Conservation (phyloP, 2,113 vertebrate species). For the Engraulis encrasicolus region DNA sequence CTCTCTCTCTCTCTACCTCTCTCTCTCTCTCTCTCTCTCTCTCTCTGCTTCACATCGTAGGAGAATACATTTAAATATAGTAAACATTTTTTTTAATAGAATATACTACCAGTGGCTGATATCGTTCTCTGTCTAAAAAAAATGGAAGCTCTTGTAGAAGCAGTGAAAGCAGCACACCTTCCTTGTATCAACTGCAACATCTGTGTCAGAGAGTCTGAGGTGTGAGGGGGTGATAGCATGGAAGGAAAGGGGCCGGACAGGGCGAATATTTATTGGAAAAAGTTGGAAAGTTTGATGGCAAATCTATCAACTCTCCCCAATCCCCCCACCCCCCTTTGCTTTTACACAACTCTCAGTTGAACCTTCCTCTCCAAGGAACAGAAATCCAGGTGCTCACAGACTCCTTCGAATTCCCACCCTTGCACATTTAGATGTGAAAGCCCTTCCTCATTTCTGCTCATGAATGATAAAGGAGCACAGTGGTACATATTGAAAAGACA, state of each 20-base stretch:
- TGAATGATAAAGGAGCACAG: not conserved
- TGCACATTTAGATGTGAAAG: not conserved
- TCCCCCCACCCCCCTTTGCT: not conserved
- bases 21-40: not conserved
- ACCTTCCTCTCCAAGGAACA: not conserved
- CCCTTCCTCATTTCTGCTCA: not conserved
- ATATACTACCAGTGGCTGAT: not conserved
- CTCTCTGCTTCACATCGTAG: not conserved
- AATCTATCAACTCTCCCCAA: not conserved
- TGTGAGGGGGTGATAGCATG: not conserved
- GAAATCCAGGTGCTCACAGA: not conserved
- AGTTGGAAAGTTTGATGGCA: slow-evolving; percentile 1
- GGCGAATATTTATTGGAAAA: not conserved
- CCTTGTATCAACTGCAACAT: not conserved
- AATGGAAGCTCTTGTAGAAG: not conserved
- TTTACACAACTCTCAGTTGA: not conserved
- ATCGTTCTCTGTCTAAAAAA: not conserved
- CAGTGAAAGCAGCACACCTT: not conserved
- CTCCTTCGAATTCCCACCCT: not conserved
- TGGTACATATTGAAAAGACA: not conserved
- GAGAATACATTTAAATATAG: not conserved
- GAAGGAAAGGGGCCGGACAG: not conserved
- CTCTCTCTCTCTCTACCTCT: not conserved
- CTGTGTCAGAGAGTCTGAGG: not conserved
- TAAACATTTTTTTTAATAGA: not conserved